phyloP scores from a whole-genome alignment of 2,797 vertebrate genomes.

The Potorous gilbertii region DNA sequence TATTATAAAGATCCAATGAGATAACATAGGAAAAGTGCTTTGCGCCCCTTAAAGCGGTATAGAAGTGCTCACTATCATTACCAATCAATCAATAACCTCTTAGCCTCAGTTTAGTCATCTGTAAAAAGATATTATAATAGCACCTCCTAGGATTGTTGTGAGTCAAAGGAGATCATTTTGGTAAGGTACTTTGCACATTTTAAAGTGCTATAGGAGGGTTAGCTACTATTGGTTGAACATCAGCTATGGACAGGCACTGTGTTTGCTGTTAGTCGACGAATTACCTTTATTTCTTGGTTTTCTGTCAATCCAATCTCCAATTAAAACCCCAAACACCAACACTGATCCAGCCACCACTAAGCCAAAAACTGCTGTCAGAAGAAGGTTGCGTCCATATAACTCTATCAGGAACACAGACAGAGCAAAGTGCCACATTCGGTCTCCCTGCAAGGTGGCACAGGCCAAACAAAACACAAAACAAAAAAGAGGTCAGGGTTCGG shows the following conservation, averaged over 20 bases:
- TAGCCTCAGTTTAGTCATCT: not conserved
- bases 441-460: constrained; percentile 82
- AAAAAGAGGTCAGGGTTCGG: not conserved
- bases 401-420: constrained; percentile 89
- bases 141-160: not conserved
- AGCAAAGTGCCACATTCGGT: constrained; percentile 90
- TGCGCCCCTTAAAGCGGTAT: not conserved
- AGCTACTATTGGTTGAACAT: not conserved
- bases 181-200: not conserved
- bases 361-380: constrained; percentile 87
- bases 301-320: constrained; percentile 90
- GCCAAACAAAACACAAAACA: constrained; percentile 14
- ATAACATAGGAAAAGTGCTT: not conserved
- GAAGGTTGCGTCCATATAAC: constrained; percentile 85
- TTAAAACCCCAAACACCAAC: constrained; percentile 87
- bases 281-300: constrained; percentile 90
- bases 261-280: not conserved
- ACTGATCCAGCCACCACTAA: constrained; percentile 88
- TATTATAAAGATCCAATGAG: not conserved
- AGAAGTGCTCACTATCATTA: not conserved
- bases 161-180: not conserved
- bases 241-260: not conserved
- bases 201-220: not conserved
- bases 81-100: not conserved
- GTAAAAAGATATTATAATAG: not conserved